Percentiles rank a stretch among this genome's conserved stretches.
phyloP scores from a whole-genome alignment of 2,797 vertebrate genomes.

The Myotis pilosus region DNA sequence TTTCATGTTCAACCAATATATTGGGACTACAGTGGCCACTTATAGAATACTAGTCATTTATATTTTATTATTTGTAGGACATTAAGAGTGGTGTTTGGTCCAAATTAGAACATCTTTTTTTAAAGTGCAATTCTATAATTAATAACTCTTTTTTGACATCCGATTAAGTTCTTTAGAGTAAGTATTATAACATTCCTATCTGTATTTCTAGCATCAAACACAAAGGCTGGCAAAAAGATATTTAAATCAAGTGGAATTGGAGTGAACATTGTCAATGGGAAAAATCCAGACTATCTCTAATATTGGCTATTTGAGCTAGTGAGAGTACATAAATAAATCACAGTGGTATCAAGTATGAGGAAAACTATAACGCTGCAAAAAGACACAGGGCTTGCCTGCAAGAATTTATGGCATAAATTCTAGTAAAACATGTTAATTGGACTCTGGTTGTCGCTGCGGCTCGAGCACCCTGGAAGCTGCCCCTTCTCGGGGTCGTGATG shows the following conservation, averaged over 20 bases:
- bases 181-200: background rate
- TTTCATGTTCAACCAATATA: background rate
- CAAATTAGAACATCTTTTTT: slow-evolving; percentile 20
- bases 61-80: background rate
- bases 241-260: background rate
- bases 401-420: background rate
- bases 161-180: background rate
- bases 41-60: background rate
- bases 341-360: background rate
- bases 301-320: background rate
- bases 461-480: no score
- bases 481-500: no score
- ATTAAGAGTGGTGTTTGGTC: background rate
- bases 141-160: background rate
- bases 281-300: background rate
- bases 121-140: background rate
- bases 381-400: background rate
- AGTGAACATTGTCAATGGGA: background rate
- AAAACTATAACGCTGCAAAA: background rate
- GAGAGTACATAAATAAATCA: background rate
- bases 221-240: background rate
- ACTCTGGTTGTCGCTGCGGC: no score
- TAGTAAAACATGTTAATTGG: background rate
- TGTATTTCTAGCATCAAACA: background rate
- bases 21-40: background rate